Conservation (phyloP, 2,113 vertebrate genomes). For the Esox niger region DNA sequence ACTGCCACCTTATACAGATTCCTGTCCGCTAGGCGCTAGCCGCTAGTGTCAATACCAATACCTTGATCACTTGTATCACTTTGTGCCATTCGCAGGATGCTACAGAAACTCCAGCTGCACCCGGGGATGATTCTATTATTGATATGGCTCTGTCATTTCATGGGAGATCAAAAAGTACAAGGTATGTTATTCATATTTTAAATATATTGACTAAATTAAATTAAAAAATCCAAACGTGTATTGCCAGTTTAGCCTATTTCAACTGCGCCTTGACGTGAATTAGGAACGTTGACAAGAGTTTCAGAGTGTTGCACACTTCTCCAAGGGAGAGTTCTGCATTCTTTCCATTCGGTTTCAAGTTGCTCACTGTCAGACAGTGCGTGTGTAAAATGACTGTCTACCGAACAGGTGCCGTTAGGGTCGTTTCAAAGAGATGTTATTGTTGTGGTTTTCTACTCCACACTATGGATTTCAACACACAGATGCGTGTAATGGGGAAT, state of each 20-base stretch:
- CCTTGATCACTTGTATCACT: slow-evolving; percentile 57
- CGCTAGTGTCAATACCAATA: slow-evolving; percentile 72
- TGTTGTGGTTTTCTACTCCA: slow-evolving; percentile 47
- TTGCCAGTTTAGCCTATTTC: background rate
- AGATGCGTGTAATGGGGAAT: too few species aligned
- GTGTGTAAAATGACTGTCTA: slow-evolving; percentile 39
- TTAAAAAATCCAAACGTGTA: too few species aligned
- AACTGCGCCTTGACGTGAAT: background rate
- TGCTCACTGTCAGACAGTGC: slow-evolving; percentile 28
- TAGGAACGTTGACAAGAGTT: slow-evolving; percentile 2
- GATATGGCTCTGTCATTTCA: slow-evolving; percentile 86
- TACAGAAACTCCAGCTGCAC: slow-evolving; percentile 81
- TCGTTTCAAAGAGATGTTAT: slow-evolving; percentile 44
- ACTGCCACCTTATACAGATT: slow-evolving; percentile 88
- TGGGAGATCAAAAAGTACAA: slow-evolving; percentile 93
- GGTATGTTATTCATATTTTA: slow-evolving; percentile 76
- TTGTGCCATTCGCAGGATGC: slow-evolving; percentile 85
- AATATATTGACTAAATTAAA: background rate
- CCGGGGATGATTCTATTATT: slow-evolving; percentile 86
- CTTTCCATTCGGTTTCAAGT: slow-evolving; percentile 27
- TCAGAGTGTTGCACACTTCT: slow-evolving; percentile 48
- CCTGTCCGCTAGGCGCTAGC: slow-evolving; percentile 58
- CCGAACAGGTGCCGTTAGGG: slow-evolving; percentile 64
- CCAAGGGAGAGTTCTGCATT: slow-evolving; percentile 33
- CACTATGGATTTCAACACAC: too few species aligned